These are phyloP conservation scores for Sylvia borin DNA, from an alignment of 2,797 vertebrate genomes.

Conservation along the genomic window DNA sequence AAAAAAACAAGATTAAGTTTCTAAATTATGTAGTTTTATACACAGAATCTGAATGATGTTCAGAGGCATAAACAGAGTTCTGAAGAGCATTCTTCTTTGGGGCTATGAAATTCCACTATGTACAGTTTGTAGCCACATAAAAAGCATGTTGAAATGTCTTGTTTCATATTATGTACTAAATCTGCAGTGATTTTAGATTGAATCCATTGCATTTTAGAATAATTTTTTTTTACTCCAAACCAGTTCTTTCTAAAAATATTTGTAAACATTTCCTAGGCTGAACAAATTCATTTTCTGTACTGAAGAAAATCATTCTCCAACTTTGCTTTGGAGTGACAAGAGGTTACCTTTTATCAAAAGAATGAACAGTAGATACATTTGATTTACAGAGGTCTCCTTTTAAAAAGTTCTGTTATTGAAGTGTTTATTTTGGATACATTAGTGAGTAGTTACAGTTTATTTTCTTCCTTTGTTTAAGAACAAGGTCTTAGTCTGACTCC, in stretches of 20 bases:
- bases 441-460: neutral
- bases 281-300: slow-evolving; percentile 41
- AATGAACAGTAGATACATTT: neutral
- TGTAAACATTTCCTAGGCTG: slow-evolving; percentile 59
- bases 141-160: slow-evolving; percentile 51
- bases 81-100: slow-evolving; percentile 65
- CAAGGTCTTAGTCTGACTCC: neutral
- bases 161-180: slow-evolving; percentile 32
- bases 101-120: slow-evolving; percentile 54
- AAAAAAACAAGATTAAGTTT: slow-evolving; percentile 72
- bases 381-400: neutral
- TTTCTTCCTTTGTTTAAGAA: neutral
- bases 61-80: slow-evolving; percentile 69
- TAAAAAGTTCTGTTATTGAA: neutral
- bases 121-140: slow-evolving; percentile 51
- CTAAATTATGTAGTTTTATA: slow-evolving; percentile 78
- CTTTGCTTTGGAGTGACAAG: slow-evolving; percentile 20
- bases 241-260: slow-evolving; percentile 60
- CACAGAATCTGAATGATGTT: slow-evolving; percentile 67
- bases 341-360: neutral
- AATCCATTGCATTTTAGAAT: slow-evolving; percentile 59
- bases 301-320: neutral
- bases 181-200: slow-evolving; percentile 26
- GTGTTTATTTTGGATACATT: neutral
- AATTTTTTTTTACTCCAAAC: slow-evolving; percentile 47